These are phyloP conservation scores for Tetramorium simillimum DNA, from an alignment of 1,140 invertebrate genomes.

Conservation along the genomic window DNA sequence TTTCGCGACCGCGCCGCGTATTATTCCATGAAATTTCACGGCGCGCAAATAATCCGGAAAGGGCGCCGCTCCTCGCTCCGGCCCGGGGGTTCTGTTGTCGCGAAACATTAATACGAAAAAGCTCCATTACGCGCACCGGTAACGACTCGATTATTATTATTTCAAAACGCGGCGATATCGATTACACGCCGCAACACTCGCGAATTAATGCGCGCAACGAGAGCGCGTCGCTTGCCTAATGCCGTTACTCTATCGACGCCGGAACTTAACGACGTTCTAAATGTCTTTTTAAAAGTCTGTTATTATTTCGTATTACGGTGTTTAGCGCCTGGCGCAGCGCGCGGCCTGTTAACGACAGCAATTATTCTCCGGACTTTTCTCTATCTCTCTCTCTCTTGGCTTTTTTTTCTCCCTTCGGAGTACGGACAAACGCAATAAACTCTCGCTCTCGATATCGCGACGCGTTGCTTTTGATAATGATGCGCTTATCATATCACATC, in stretches of 20 bases:
- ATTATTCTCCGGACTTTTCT: slow-evolving; percentile 41
- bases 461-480: background rate
- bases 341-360: slow-evolving; percentile 20
- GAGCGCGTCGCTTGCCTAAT: slow-evolving; percentile 55
- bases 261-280: slow-evolving; percentile 41
- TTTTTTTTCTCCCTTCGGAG: background rate
- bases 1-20: slow-evolving; percentile 68
- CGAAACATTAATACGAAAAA: slow-evolving; percentile 74
- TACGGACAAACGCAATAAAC: background rate
- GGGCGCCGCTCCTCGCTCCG: slow-evolving; percentile 66
- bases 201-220: slow-evolving; percentile 63
- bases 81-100: slow-evolving; percentile 67
- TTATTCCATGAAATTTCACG: slow-evolving; percentile 74
- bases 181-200: slow-evolving; percentile 63
- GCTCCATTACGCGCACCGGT: slow-evolving; percentile 68
- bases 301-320: slow-evolving; percentile 50
- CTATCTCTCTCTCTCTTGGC: background rate
- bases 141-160: slow-evolving; percentile 71
- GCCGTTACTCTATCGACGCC: slow-evolving; percentile 56
- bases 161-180: slow-evolving; percentile 68
- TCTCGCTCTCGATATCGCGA: slow-evolving; percentile 1
- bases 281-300: slow-evolving; percentile 33
- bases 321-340: slow-evolving; percentile 8
- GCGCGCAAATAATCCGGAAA: slow-evolving; percentile 75
- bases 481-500: background rate